These are phyloP conservation scores for Sula dactylatra DNA, from an alignment of 2,113 vertebrate species.

Conservation along the genomic window DNA sequence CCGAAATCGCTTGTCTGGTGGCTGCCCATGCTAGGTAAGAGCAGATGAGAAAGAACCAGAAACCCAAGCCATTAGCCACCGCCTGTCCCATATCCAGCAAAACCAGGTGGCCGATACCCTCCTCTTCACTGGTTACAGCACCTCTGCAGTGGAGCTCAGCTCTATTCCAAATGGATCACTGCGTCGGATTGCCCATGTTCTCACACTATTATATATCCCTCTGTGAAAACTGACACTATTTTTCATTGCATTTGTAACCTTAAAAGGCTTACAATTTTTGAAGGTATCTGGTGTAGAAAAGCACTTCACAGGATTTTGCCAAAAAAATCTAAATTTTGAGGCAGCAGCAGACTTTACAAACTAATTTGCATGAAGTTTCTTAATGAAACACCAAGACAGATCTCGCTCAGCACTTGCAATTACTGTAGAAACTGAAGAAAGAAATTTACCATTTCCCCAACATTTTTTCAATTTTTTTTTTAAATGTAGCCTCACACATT, in stretches of 20 bases:
- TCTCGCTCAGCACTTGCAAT: neutral
- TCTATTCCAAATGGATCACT: neutral
- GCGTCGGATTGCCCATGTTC: fast-evolving
- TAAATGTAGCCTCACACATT: neutral
- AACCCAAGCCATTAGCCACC: fast-evolving
- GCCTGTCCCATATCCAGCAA: fast-evolving
- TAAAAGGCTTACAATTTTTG: neutral
- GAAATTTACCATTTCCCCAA: neutral
- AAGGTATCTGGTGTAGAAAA: neutral
- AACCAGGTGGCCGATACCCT: neutral
- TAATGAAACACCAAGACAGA: neutral
- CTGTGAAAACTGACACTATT: neutral
- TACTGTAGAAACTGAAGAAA: neutral
- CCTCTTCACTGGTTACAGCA: neutral
- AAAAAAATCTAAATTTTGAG: neutral
- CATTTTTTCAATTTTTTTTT: fast-evolving
- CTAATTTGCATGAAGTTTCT: neutral
- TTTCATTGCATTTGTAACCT: neutral
- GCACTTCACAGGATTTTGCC: neutral
- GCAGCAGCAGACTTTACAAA: neutral
- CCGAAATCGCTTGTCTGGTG: too few relatives aligned
- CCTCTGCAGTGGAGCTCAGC: neutral
- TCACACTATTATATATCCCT: neutral
- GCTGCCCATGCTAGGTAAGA: fast-evolving
- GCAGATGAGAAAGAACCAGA: neutral